Evolutionary conservation across 1,140 invertebrate species (phyloP), one percentile per base, ranked within the genome.

Genomic region (Drosophila orosa): DNA sequence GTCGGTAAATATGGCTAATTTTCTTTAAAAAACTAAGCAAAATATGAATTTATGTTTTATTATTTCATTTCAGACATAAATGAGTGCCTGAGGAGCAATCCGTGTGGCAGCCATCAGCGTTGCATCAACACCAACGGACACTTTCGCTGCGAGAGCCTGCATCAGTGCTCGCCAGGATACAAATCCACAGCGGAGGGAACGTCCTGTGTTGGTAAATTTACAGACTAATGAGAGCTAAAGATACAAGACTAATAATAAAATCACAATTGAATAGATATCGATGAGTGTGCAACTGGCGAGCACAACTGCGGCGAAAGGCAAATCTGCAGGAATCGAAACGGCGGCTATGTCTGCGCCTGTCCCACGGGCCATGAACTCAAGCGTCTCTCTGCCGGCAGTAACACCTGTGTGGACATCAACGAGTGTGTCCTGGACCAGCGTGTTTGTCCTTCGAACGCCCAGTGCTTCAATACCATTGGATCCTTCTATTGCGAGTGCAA

Each of bases 361-460:
- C 95, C 95, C 0, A 67, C 90, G 0, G 97, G 97, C 7, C 94
- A 95, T 82, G 92, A 93, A 24, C 83, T 94, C 59, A 92, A 35
- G 94, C 95, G 77, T 94, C 96, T 82, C 7, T 5, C 45, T 0
- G 56, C 68, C 24, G 74, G 73, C 7, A 22, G 33, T 15, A 95
- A 95, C 71, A 94, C 94, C 3, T 98, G 98, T 92, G 94, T 96
- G 56, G 98, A 99, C 91, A 96, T 98, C 24, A 95, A 99, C 90
- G 98, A 99, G 91, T 99, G 98, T 65, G 86, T 90, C 33, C 92
- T 71, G 27, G 63, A 91, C 73, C 66, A 72, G 85, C 78, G 94
- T 92, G 93, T 93, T 3, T 95, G 94, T 66, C 93, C 93, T 0
- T 91, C 92, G 15, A 94, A 96, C 78, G 92, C 94, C 0, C 89